Evolutionary conservation across 2,797 vertebrate species (phyloP).

Genomic region (Cirrhinus molitorella): DNA sequence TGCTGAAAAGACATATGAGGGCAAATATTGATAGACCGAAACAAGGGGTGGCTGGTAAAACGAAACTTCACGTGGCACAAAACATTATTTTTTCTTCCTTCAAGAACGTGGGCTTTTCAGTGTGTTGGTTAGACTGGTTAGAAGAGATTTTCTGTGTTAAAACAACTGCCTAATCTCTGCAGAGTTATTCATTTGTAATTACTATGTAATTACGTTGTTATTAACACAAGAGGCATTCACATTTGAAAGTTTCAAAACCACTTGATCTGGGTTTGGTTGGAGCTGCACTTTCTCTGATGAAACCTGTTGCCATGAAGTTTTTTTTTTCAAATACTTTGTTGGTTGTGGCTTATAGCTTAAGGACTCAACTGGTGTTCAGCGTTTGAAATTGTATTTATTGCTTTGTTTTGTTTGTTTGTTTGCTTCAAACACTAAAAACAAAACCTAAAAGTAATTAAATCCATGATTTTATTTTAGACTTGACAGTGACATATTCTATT

Average conservation of each 20-base stretch:
- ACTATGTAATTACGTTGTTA: neutral
- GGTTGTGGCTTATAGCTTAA: conserved; percentile 1
- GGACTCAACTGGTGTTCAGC: neutral
- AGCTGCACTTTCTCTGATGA: conserved; percentile 14
- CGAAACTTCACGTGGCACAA: conserved; percentile 18
- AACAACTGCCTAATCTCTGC: neutral
- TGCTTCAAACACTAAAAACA: conserved; percentile 3
- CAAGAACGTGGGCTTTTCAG: neutral
- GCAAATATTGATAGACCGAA: conserved; percentile 58
- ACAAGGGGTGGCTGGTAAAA: conserved; percentile 50
- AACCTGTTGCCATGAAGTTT: conserved; percentile 2
- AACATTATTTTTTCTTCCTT: neutral
- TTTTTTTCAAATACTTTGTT: neutral
- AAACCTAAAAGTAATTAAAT: neutral
- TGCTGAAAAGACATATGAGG: conserved; percentile 44
- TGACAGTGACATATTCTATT: neutral
- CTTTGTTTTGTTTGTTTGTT: neutral
- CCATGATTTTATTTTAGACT: neutral
- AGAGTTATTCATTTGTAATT: neutral
- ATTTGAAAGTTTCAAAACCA: neutral
- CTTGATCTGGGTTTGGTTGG: neutral
- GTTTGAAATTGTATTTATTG: conserved; percentile 9
- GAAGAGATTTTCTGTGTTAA: neutral
- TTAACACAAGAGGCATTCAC: neutral
- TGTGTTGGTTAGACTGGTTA: neutral